phyloP scores from a whole-genome alignment of 2,888 invertebrate species.

The Acanthosoma haemorrhoidale region DNA sequence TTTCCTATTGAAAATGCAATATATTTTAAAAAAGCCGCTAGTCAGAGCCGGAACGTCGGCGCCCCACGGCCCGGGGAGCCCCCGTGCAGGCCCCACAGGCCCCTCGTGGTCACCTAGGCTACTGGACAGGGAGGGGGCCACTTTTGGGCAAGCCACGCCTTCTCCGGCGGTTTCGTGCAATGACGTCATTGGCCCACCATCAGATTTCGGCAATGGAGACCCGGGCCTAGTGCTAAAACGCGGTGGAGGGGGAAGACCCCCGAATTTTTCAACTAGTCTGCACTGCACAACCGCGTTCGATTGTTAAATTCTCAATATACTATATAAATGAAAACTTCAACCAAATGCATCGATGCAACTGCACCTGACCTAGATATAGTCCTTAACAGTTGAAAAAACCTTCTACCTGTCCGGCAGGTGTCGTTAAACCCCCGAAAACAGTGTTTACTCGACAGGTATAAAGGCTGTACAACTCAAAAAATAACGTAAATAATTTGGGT shows the following conservation, averaged over 20 bases:
- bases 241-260: conserved; percentile 11
- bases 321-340: background rate
- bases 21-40: conserved; percentile 38
- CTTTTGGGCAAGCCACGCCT: conserved; percentile 31
- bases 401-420: background rate
- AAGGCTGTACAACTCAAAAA: too few species aligned
- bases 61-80: conserved; percentile 12
- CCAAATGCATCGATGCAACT: background rate
- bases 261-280: background rate
- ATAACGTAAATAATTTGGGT: background rate
- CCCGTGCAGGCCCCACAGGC: conserved; percentile 14
- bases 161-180: conserved; percentile 27
- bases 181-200: conserved; percentile 35
- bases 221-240: conserved; percentile 36
- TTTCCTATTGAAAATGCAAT: conserved; percentile 40
- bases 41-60: too few species aligned
- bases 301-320: background rate
- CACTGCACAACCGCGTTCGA: background rate
- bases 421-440: background rate
- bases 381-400: background rate
- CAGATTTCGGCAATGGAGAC: conserved; percentile 38
- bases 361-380: background rate
- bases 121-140: conserved; percentile 19
- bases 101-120: background rate
- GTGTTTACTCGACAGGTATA: too few species aligned